Evolutionary conservation across 2,113 vertebrate genomes (phyloP).

Genomic region (Pseudorectes ferrugineus): DNA sequence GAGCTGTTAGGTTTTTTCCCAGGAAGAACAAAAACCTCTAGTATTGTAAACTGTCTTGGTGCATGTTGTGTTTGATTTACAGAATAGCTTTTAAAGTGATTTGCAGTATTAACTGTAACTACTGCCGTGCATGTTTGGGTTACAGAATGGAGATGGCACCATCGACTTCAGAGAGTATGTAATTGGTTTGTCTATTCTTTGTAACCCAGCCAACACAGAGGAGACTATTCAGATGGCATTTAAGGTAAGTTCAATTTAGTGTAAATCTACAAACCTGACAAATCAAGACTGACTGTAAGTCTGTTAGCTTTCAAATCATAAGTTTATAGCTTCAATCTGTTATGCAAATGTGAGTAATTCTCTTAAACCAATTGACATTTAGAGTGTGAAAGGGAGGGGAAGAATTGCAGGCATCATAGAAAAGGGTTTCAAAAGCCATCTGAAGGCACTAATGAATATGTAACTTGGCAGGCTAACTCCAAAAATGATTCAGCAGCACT

Average conservation of each 20-base stretch:
- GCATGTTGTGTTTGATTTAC: background rate
- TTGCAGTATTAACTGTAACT: background rate
- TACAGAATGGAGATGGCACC: slow-evolving; percentile 89
- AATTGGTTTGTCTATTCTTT: slow-evolving; percentile 91
- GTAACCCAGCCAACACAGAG: slow-evolving; percentile 92
- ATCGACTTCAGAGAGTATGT: slow-evolving; percentile 99
- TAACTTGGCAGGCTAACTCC: slow-evolving; percentile 46
- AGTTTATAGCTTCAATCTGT: slow-evolving; percentile 58
- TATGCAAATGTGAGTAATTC: slow-evolving; percentile 49
- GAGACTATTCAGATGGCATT: slow-evolving; percentile 92
- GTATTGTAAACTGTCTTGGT: background rate
- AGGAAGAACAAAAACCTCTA: background rate
- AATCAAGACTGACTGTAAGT: slow-evolving; percentile 62
- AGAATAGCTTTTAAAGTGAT: background rate
- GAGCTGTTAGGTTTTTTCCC: background rate
- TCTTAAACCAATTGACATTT: slow-evolving; percentile 61
- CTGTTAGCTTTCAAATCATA: slow-evolving; percentile 53
- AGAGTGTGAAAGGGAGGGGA: slow-evolving; percentile 25
- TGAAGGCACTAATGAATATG: slow-evolving; percentile 33
- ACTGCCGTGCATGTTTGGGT: background rate
- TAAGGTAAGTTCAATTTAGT: slow-evolving; percentile 75
- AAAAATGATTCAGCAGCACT: slow-evolving; percentile 34
- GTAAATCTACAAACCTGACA: slow-evolving; percentile 7
- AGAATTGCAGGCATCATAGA: slow-evolving; percentile 1
- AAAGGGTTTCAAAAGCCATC: slow-evolving; percentile 8